Evolutionary conservation across 2,113 vertebrate genomes (phyloP), one percentile per base, ranked within the genome.

Genomic region (Phasianus colchicus): DNA sequence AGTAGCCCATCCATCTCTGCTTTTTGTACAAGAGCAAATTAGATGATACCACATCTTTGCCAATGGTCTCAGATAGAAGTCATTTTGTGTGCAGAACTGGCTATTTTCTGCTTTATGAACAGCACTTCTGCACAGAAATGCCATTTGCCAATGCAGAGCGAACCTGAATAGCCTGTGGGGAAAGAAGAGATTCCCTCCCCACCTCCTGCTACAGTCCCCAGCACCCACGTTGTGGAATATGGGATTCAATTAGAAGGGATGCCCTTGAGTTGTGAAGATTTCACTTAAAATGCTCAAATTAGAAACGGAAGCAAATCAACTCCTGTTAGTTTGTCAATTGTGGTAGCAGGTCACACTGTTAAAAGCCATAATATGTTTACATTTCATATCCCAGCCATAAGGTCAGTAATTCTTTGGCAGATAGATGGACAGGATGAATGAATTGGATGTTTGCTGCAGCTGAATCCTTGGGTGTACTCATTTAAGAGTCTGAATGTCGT

Each of bases 201-300:
- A 47, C 2, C 5, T 73, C 17, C 57, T 66, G 50, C 17, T 43
- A 22, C 16, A 65, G 30, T 45, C 13, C 32, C 40, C 32, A 52
- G 25, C 14, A 32, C 7, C 29, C 7, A 1, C 36, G 21, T 25
- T 2, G 1, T 65, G n/a, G 34, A 20, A 55, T 7, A 38, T 5
- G 12, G 27, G 18, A 88, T n/a, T 67, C 57, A 69, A 29, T 50
- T 52, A 67, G 22, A 7, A 76, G 13, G 6, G 3, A 22, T 64
- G 24, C 10, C 48, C 38, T 60, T 90, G 70, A 85, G 48, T 16
- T 47, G 13, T 38, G 30, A n/a, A n/a, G 1, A 57, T 57, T 72
- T 66, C 20, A 45, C 16, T 76, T 34, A 61, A 19, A 64, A 25
- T 77, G 77, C 16, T 67, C 10, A 24, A 48, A 30, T 24, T 38